Evolutionary conservation across 2,113 vertebrate genomes (phyloP).

Genomic region (Pao palembangensis): DNA sequence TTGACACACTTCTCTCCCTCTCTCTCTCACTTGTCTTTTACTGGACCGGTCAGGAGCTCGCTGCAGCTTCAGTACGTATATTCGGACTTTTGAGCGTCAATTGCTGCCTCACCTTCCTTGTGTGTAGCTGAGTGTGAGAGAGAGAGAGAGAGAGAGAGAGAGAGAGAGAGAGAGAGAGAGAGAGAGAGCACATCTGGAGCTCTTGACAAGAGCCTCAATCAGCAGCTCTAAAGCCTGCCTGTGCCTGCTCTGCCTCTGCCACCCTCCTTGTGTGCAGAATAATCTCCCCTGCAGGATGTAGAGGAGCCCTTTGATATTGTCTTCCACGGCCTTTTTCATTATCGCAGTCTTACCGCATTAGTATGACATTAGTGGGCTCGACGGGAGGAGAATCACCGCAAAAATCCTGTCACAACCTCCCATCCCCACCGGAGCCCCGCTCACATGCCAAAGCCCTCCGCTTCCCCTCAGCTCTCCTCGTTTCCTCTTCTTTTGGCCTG

Average conservation of each 20-base stretch:
- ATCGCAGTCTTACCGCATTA: slow-evolving; percentile 94
- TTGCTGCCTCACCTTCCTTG: slow-evolving; percentile 53
- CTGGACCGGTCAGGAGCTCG: slow-evolving; percentile 28
- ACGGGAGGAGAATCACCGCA: slow-evolving; percentile 90
- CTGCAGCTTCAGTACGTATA: slow-evolving; percentile 42
- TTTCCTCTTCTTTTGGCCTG: slow-evolving; percentile 28
- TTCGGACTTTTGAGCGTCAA: slow-evolving; percentile 53
- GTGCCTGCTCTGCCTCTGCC: slow-evolving; percentile 51
- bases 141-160: slow-evolving; percentile 12
- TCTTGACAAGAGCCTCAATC: slow-evolving; percentile 74
- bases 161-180: slow-evolving; percentile 10
- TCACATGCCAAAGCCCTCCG: slow-evolving; percentile 65
- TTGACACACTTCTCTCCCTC: slow-evolving; percentile 20
- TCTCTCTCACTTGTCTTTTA: slow-evolving; percentile 29
- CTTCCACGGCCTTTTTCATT: slow-evolving; percentile 99
- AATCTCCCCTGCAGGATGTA: slow-evolving; percentile 84
- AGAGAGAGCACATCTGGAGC: slow-evolving; percentile 42
- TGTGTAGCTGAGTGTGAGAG: slow-evolving; percentile 25
- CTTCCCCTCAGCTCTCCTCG: slow-evolving; percentile 48
- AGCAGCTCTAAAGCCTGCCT: slow-evolving; percentile 71
- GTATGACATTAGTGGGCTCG: slow-evolving; percentile 87
- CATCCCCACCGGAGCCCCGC: slow-evolving; percentile 63
- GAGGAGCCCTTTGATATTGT: slow-evolving; percentile 99
- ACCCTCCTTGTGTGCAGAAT: slow-evolving; percentile 64
- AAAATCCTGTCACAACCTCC: slow-evolving; percentile 91